Evolutionary conservation across 2,113 vertebrate species (phyloP).

Genomic region (Calyptomena viridis): DNA sequence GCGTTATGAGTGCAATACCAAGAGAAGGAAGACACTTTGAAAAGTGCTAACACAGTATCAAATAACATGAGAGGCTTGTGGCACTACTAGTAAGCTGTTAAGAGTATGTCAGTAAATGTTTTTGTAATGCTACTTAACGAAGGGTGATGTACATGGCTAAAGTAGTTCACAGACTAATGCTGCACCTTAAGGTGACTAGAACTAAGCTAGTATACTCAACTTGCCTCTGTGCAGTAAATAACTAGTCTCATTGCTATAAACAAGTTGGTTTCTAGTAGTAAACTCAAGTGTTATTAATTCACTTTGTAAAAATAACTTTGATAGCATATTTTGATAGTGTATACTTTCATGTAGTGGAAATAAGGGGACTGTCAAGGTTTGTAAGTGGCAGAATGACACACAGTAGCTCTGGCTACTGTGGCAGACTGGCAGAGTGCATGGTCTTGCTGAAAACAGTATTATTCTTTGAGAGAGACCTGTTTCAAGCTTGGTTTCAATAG

Average conservation of each 20-base stretch:
- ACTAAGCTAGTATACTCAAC: not conserved
- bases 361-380: not conserved
- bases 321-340: not conserved
- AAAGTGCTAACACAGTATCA: not conserved
- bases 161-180: not conserved
- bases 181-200: not conserved
- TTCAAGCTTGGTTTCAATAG: not conserved
- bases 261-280: not conserved
- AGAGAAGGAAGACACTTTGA: not conserved
- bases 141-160: not conserved
- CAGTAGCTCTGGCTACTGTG: fast-evolving
- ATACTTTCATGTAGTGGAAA: not conserved
- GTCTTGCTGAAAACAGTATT: not conserved
- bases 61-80: not conserved
- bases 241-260: not conserved
- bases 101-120: not conserved
- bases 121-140: not conserved
- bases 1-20: not conserved
- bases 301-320: not conserved
- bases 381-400: not conserved
- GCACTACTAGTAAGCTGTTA: not conserved
- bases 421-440: not conserved
- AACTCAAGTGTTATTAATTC: not conserved
- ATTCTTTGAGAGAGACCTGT: not conserved
- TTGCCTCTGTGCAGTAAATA: not conserved